Evolutionary conservation across 1,140 invertebrate species (phyloP), one percentile per base, ranked within the genome.

Genomic region (Tachypleus tridentatus): DNA sequence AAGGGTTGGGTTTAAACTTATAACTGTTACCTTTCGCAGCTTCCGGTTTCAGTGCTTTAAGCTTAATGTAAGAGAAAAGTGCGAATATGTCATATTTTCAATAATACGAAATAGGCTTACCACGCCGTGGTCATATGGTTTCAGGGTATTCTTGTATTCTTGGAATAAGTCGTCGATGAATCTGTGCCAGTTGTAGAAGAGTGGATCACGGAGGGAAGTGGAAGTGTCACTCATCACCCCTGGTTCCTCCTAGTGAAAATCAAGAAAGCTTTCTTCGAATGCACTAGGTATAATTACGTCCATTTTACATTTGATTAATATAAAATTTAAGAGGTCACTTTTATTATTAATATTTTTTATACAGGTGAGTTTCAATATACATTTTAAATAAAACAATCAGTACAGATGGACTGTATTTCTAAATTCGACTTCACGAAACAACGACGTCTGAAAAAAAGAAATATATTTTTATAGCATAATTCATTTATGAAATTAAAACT

Each of bases 141-240:
- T 61, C 5, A 67, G 60, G 6, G 63, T 62, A 49, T 60, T 51
- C 48, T 67, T 67, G 60, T 67, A 67, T 48, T 67, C 51, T 51
- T 67, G 66, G 60, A 67, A 64, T 56, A 67, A 62, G 63, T 67
- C 62, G 52, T 67, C 63, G 47, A 67, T 56, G 10, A 67, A 67
- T 60, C 66, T 67, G 61, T 67, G 66, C 66, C 63, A 67, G 5
- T 61, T 61, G 61, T 67, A 64, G 60, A 67, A 67, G 10, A 67
- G 64, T 4, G 63, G 63, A 67, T 67, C 66, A 9, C 63, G 51
- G 9, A 67, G 57, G n/a, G 66, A 61, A 51, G 66, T 67, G 29
- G 66, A 67, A 29, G 63, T 67, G 10, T 67, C 63, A 56, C 66
- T 67, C 66, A 67, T 64, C 6, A 67, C 66, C 48, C 66, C 66